Percentiles rank a stretch among this genome's conserved stretches.
Evolutionary conservation across 2,797 vertebrate genomes (phyloP).

Genomic region (Brachyrhaphis roseni): DNA sequence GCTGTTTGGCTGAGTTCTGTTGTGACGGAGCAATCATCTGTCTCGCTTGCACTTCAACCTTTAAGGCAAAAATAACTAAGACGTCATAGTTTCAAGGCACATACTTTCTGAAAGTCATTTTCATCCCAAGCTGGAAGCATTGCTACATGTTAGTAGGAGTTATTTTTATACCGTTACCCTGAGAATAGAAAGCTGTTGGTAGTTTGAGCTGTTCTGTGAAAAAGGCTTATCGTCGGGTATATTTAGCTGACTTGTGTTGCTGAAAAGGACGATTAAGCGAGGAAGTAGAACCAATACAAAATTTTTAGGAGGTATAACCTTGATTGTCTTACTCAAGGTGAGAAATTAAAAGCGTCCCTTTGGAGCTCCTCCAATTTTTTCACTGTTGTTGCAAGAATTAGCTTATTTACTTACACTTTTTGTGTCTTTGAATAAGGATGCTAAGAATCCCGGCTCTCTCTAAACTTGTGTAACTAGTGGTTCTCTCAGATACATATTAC

Average conservation of each 20-base stretch:
- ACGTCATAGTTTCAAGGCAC: constrained; percentile 70
- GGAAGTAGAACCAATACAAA: constrained; percentile 17
- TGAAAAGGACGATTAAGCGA: constrained; percentile 28
- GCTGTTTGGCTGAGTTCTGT: constrained; percentile 36
- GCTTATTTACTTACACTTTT: neutral
- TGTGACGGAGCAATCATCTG: constrained; percentile 9
- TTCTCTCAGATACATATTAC: constrained; percentile 58
- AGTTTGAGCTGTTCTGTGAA: constrained; percentile 13
- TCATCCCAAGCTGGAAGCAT: constrained; percentile 43
- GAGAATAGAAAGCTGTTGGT: constrained; percentile 53
- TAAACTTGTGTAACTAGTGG: constrained; percentile 83
- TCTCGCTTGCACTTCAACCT: constrained; percentile 47
- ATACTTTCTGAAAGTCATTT: constrained; percentile 43
- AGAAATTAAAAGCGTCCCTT: constrained; percentile 6
- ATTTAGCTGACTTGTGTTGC: constrained; percentile 11
- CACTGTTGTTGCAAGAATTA: neutral
- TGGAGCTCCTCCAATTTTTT: constrained; percentile 3
- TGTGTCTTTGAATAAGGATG: constrained; percentile 16
- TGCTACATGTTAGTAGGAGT: constrained; percentile 51
- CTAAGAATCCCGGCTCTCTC: neutral
- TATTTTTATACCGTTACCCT: constrained; percentile 55
- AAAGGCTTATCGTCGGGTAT: constrained; percentile 24
- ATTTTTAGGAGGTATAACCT: constrained; percentile 24
- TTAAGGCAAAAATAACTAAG: constrained; percentile 60
- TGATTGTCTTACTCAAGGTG: constrained; percentile 10